Evolutionary conservation across 2,797 vertebrate species (phyloP), one percentile per base, ranked within the genome.

Genomic region (Dallia pectoralis): DNA sequence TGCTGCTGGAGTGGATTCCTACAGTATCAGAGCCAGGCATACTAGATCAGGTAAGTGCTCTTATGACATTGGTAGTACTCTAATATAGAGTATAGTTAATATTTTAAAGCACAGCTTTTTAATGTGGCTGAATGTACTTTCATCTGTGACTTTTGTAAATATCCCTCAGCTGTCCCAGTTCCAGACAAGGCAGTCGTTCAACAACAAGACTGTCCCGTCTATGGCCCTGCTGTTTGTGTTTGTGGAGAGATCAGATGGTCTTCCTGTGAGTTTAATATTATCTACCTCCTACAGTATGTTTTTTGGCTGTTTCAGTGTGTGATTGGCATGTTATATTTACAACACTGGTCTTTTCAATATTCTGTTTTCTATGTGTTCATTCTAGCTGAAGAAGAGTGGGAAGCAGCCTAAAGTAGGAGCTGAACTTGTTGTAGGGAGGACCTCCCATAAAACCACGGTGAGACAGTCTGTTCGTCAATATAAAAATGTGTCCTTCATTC

Each of bases 331-430:
- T 59, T 59, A 56, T 25, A 22, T 59, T 59, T 59, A 59, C 5
- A 59, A 22, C 9, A 27, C 53, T 59, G 25, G 25, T 59, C 4
- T 0, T 19, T 9, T 59, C 33, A 22, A 19, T 44, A 9, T 14
- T 69, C 11, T 74, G 62, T 66, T 62, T 1, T 62, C 11, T 32
- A 33, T 65, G 18, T 66, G 7, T 67, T 78, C 11, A 72, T 22
- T 79, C 32, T 74, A 98, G 96, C 77, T 96, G 44, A 95, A 94
- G 75, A 97, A 96, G 85, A 95, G 94, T 30, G 93, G 93, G 71
- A 96, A 97, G 81, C 92, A 93, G 2, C 95, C 96, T 70, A 94
- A 92, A 82, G 89, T 95, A 51, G 94, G 93, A 4, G 91, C 90
- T 44, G 94, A 92, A 71, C 75, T 97, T 62, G 81, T 84, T 0